Evolutionary conservation across 2,113 vertebrate genomes (phyloP).

Genomic region (Muscicapa adusta): DNA sequence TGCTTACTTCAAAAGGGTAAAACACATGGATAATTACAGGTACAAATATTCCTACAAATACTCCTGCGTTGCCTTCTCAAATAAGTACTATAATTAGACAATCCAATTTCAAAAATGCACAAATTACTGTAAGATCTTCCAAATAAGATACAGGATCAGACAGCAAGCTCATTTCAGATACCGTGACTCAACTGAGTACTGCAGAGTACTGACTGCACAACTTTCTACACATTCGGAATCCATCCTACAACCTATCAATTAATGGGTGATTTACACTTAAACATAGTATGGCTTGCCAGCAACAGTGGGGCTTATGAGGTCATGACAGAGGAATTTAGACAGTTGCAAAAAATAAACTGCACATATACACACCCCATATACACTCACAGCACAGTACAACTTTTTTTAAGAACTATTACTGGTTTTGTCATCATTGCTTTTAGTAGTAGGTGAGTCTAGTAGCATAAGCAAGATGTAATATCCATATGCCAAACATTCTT

Average conservation of each 20-base stretch:
- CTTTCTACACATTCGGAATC: not conserved
- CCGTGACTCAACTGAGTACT: not conserved
- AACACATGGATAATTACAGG: conserved; percentile 33
- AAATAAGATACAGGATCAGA: not conserved
- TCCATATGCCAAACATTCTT: conserved; percentile 38
- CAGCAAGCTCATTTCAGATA: not conserved
- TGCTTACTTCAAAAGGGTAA: conserved; percentile 41
- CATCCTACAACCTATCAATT: not conserved
- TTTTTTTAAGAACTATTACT: not conserved
- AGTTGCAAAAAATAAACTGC: not conserved
- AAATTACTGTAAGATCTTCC: not conserved
- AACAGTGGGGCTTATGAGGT: not conserved
- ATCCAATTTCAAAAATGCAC: not conserved
- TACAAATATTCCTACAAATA: not conserved
- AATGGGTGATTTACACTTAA: not conserved
- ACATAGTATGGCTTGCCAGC: not conserved
- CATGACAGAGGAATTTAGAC: not conserved
- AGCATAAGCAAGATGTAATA: conserved; percentile 12
- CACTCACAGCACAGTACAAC: not conserved
- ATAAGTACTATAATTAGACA: not conserved
- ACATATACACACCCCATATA: not conserved
- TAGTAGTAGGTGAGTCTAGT: not conserved
- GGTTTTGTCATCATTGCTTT: not conserved
- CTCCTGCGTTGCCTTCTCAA: not conserved
- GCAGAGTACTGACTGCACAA: not conserved